Evolutionary conservation across 2,888 invertebrate species (phyloP).

Genomic region (Chironomus tentans): DNA sequence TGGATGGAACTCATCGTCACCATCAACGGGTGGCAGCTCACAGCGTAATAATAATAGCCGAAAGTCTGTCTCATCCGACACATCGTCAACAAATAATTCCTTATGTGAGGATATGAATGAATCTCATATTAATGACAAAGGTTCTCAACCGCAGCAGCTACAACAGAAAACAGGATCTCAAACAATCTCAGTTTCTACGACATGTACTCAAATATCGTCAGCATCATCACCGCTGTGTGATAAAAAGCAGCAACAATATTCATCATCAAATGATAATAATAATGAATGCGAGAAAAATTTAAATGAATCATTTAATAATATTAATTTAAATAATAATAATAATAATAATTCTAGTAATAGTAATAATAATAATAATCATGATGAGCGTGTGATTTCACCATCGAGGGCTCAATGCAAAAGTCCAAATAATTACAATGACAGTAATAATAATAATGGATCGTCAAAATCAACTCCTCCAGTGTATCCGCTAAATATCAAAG

Average conservation of each 20-base stretch:
- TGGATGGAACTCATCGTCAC: constrained; percentile 7
- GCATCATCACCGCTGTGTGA: not conserved
- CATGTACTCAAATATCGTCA: not conserved
- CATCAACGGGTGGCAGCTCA: not conserved
- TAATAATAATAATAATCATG: not conserved
- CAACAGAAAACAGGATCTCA: constrained; percentile 28
- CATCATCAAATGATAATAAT: not conserved
- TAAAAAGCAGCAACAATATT: constrained; percentile 17
- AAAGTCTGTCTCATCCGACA: constrained; percentile 21
- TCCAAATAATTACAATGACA: constrained; percentile 21
- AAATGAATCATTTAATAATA: not conserved
- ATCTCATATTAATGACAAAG: constrained; percentile 27
- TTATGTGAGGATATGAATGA: constrained; percentile 19
- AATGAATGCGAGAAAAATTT: not conserved
- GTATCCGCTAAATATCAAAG: constrained; percentile 24
- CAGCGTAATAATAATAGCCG: constrained; percentile 1
- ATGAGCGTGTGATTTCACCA: constrained; percentile 27
- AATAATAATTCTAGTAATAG: not conserved
- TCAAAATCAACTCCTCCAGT: not conserved
- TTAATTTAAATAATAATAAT: not conserved
- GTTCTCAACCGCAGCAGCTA: constrained; percentile 28
- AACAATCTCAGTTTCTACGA: constrained; percentile 6
- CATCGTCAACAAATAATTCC: constrained; percentile 24
- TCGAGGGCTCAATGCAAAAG: constrained; percentile 12
- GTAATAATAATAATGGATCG: constrained; percentile 20